Evolutionary conservation across 2,888 invertebrate genomes (phyloP), one percentile per base, ranked within the genome.

Genomic region (Bedellia somnulentella): DNA sequence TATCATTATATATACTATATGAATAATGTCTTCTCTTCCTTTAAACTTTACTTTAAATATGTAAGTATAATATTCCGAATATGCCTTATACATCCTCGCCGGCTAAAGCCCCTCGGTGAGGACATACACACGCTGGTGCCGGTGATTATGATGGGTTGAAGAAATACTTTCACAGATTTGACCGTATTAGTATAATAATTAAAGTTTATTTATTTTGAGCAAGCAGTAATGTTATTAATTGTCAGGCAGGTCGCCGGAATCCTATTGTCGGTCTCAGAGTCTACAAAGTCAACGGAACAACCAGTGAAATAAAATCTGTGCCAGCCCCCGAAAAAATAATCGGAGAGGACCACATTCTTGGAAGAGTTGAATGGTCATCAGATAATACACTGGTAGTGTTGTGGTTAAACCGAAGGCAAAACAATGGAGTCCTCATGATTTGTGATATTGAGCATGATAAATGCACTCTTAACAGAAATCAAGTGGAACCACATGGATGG

Each of bases 341-440:
- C 1, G 68, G 80, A 5, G 30, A 68, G 0, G 87, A 89, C 45
- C 80, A 85, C 43, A 80, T 89, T 29, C 52, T 89, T 9, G 83
- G 80, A 31, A 77, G 79, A 35, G 86, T 93, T 0, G 76, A 75
- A 16, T 95, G 94, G 94, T 79, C 84, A 10, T 81, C 82, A 14
- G 76, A 82, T 30, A 59, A 79, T 1, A 79, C 82, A 15, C 52
- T 94, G 1, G 62, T 83, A 1, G 85, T 88, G 1, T 79, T 87
- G 4, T 93, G 93, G 87, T 71, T 91, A 32, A 94, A 94, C 57
- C 80, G 96, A 30, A 80, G 89, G 14, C 96, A 97, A 59, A 95
- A 85, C 50, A 46, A 80, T 29, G 79, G 83, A 18, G 60, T 81
- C 13, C 47, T 85, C 24, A 73, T 81, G 9, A 63, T 82, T 15